Evolutionary conservation across 2,797 vertebrate species (phyloP).

Genomic region (Smutsia temminckii): DNA sequence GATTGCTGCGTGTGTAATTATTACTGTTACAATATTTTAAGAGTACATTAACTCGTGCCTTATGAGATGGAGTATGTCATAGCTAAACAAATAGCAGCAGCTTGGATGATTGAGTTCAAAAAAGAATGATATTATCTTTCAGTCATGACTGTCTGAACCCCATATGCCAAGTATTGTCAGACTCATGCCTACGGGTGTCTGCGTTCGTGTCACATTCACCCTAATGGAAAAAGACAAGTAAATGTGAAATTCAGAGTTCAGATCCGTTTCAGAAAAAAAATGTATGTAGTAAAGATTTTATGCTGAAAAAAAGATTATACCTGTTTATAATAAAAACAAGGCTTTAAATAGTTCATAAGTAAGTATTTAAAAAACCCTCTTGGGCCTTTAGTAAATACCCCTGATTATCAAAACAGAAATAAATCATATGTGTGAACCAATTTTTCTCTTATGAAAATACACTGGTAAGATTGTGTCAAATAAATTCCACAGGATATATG

Average conservation of each 20-base stretch:
- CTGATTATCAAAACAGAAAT: constrained; percentile 35
- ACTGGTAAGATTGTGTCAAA: neutral
- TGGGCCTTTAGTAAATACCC: neutral
- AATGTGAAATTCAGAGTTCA: neutral
- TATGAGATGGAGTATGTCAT: neutral
- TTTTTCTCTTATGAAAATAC: neutral
- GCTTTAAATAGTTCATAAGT: neutral
- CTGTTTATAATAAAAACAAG: neutral
- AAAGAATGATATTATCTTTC: neutral
- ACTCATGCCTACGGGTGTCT: neutral
- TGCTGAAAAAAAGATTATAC: constrained; percentile 15
- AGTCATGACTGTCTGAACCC: neutral
- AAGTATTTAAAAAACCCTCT: neutral
- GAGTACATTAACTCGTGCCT: neutral
- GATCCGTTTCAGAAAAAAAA: neutral
- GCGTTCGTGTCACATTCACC: neutral
- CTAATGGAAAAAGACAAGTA: neutral
- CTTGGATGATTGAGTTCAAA: neutral
- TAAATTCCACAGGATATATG: neutral
- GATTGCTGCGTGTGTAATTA: neutral
- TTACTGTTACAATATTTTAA: neutral
- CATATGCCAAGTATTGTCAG: too few species aligned
- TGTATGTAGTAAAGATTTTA: neutral
- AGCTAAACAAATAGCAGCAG: neutral
- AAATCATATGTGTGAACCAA: constrained; percentile 8